phyloP scores from a whole-genome alignment of 2,888 invertebrate genomes.

The Pristionchus japonicus region DNA sequence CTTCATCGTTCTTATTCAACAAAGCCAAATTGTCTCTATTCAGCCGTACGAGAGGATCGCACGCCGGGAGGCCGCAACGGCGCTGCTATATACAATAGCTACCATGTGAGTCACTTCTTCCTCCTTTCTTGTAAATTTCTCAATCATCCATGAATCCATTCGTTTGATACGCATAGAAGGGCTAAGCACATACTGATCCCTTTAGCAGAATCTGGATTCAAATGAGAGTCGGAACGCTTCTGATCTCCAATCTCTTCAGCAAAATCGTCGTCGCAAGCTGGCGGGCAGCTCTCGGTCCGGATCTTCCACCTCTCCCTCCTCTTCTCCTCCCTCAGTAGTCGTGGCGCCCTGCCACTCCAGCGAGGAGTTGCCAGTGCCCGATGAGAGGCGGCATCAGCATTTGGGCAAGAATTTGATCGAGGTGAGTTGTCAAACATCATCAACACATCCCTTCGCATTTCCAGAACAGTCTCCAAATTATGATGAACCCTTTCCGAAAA shows the following conservation, averaged over 20 bases:
- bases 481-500: too few species aligned
- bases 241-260: not conserved
- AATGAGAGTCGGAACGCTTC: too few species aligned
- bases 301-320: constrained; percentile 27
- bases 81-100: constrained; percentile 97
- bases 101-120: constrained; percentile 87
- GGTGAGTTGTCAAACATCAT: not conserved
- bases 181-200: too few species aligned
- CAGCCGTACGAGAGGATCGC: constrained; percentile 97
- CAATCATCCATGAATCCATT: too few species aligned
- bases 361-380: not conserved
- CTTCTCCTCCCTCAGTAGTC: constrained; percentile 12
- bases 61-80: constrained; percentile 99
- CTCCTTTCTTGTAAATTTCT: too few species aligned
- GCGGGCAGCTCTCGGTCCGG: not conserved
- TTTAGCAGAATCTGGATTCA: too few species aligned
- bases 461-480: too few species aligned
- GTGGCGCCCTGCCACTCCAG: not conserved
- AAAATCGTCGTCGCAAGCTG: constrained; percentile 36
- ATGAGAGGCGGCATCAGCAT: not conserved
- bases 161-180: too few species aligned
- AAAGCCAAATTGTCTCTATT: constrained; percentile 54
- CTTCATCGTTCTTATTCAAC: too few species aligned
- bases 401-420: constrained; percentile 38
- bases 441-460: not conserved